These are phyloP conservation scores for Buceros bicornis DNA, from an alignment of 2,797 vertebrate genomes.

Conservation along the genomic window DNA sequence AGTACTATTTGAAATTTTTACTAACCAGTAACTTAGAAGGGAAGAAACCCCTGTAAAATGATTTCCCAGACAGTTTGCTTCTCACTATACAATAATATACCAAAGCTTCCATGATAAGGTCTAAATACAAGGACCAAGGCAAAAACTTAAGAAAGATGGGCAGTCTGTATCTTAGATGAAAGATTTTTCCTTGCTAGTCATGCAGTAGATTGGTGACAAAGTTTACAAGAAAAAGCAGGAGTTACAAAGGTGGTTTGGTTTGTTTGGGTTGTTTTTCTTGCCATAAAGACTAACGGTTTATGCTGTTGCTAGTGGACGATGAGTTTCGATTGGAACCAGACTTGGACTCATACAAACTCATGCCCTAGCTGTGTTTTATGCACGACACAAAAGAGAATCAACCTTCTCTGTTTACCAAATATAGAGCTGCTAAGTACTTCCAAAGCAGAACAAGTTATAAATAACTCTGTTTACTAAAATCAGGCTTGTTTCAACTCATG, in stretches of 20 bases:
- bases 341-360: not conserved
- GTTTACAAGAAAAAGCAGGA: not conserved
- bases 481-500: not conserved
- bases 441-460: not conserved
- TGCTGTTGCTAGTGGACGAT: not conserved
- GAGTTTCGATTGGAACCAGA: not conserved
- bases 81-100: not conserved
- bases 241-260: not conserved
- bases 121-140: not conserved
- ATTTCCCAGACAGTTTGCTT: not conserved
- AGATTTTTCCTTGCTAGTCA: fast-evolving
- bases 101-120: not conserved
- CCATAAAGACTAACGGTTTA: not conserved
- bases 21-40: not conserved
- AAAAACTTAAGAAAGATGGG: not conserved
- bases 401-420: not conserved
- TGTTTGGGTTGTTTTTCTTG: not conserved
- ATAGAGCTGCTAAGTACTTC: not conserved
- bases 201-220: not conserved
- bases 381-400: not conserved
- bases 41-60: not conserved
- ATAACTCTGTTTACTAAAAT: slow-evolving; percentile 28
- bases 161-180: not conserved
- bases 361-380: not conserved
- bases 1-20: not conserved